Base-by-base conservation (phyloP, 2,888 invertebrate genomes). In the Luffia ferchaultella region DNA sequence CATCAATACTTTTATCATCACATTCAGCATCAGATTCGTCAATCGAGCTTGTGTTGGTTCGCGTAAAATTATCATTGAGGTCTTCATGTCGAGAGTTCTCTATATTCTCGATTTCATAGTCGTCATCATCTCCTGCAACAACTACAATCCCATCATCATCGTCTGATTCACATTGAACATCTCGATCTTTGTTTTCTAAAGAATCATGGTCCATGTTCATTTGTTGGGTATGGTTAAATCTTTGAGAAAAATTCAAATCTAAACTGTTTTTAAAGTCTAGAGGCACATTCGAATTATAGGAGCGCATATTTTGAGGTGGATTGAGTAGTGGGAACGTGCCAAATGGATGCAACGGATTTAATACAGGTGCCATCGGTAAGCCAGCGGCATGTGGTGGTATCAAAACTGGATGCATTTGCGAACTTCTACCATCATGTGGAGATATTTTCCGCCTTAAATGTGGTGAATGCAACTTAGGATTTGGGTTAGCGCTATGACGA, bases 401-500 rank as follows among this genome's bases (percentile, higher is more conserved):
- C 1, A 94, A 80, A 44, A 95, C 84, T 9, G 93, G 90, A 70
- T 95, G 95, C 1, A 94, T 89, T 79, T 95, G 95, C 2, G 95
- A 90, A 54, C 94, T 95, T 58, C 96, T 87, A 0, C 96, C 96
- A 61, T 96, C 96, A 62, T 96, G 96, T 0, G 96, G 96, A 17
- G 96, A 96, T 61, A 96, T 96, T 80, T 97, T 97, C 60, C 97
- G 85, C 54, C 97, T 86, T 58, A 97, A 80, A 71, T 97, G 97
- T 1, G 98, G 97, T 51, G 97, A 96, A 76, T 98, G 98, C 16
- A 98, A 82, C 73, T 98, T 98, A 0, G 98, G 98, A 77, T 98
- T 98, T 0, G 98, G 98, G 75, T 98, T 98, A 9, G 98, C 97
- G 72, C 96, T 96, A 76, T 98, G 98, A 1, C 98, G 88, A 67